Evolutionary conservation across 2,888 invertebrate genomes (phyloP), one percentile per base, ranked within the genome.

Genomic region (Physocephala rufipes): DNA sequence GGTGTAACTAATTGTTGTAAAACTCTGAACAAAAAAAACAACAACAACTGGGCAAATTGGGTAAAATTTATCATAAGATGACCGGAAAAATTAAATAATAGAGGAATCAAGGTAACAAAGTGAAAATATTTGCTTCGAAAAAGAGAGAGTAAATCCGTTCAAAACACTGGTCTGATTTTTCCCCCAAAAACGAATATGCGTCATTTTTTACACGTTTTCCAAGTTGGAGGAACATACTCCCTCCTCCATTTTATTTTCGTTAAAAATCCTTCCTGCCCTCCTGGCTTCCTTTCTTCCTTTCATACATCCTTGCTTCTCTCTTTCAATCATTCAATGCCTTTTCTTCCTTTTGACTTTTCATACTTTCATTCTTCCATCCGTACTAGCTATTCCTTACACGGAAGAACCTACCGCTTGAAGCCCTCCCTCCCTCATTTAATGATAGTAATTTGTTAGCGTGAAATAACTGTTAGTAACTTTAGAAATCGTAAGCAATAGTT

Each of bases 1-100:
- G 53, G 55, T 66, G 66, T 66, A 66, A 55, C 36, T 36, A 19
- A 24, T 66, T 66, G 55, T 53, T 43, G 19, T 53, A 63, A 55
- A 28, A 45, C 47, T 51, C 28, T 16, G 7, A 53, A 36, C 5
- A 51, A 45, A n/a, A 59, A 49, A 28, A 28, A 19, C 9, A 59
- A 2, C 28, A n/a, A 15, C 13, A 28, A 36, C 21, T 26, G 21
- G 9, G 21, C 19, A 21, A 21, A n/a, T 24, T 19, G 1, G 30
- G 1, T 4, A 51, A 47, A 49, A 30, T 28, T 19, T 15, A 43
- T 16, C 15, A 26, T 16, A 15, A 7, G 15, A 43, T 15, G 13
- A 63, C 16, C 21, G 13, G 16, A 13, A 53, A 53, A 1, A 13
- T 36, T 15, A 2, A 49, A 49, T n/a, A 49, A 49, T 49, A n/a